Conservation (phyloP, 2,797 vertebrate species). For the Spea hammondii region DNA sequence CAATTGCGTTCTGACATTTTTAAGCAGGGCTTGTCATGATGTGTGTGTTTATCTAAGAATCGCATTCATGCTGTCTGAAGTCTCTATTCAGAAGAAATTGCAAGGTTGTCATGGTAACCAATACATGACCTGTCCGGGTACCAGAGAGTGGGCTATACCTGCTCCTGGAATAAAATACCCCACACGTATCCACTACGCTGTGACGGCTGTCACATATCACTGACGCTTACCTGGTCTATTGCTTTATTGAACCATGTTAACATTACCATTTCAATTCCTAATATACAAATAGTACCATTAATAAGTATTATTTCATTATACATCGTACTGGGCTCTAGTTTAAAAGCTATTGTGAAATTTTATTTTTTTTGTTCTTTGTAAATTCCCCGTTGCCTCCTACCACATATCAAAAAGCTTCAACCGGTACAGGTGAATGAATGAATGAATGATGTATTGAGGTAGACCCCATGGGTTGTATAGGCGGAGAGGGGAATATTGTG, state of each 20-base stretch:
- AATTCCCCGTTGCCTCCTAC: too few relatives aligned
- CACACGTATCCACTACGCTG: neutral
- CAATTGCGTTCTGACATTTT: conserved; percentile 24
- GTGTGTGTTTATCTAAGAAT: conserved; percentile 31
- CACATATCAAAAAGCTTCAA: too few relatives aligned
- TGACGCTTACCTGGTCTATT: neutral
- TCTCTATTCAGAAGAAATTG: conserved; percentile 28
- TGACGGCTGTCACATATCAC: conserved; percentile 4
- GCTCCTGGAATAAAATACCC: conserved; percentile 2
- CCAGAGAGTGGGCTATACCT: conserved; percentile 29
- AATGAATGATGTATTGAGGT: too few relatives aligned
- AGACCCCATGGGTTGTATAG: too few relatives aligned
- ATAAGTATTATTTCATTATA: too few relatives aligned
- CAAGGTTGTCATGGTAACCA: conserved; percentile 30
- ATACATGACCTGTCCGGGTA: conserved; percentile 37
- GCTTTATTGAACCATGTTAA: neutral
- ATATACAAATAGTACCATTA: too few relatives aligned
- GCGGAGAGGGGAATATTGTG: too few relatives aligned
- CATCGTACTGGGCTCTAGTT: too few relatives aligned
- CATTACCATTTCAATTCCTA: too few relatives aligned
- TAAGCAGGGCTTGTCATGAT: conserved; percentile 16
- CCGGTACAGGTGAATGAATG: too few relatives aligned
- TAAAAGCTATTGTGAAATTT: too few relatives aligned
- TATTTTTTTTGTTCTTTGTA: too few relatives aligned
- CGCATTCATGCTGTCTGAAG: conserved; percentile 19